Percentiles rank a stretch among this genome's conserved stretches.
These are phyloP conservation scores for Euphydryas editha DNA, from an alignment of 2,888 invertebrate genomes.

Conservation along the genomic window DNA sequence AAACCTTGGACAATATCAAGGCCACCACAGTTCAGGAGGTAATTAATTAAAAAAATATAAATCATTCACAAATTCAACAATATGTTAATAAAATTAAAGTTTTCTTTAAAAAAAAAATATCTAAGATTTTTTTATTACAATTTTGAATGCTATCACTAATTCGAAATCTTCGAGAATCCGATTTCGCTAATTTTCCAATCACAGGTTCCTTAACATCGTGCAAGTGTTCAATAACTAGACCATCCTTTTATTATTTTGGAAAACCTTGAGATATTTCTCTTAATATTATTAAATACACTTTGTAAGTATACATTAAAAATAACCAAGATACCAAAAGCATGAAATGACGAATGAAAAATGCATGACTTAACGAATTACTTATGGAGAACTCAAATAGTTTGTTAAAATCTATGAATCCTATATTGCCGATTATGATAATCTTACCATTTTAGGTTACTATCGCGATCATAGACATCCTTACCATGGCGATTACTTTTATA, in stretches of 20 bases:
- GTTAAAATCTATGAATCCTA: not conserved
- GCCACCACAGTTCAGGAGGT: conserved; percentile 67
- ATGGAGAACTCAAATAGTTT: not conserved
- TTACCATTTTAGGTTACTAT: conserved; percentile 61
- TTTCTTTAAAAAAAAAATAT: too few relatives aligned
- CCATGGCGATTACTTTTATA: conserved; percentile 63
- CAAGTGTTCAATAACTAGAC: conserved; percentile 62
- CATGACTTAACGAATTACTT: too few relatives aligned
- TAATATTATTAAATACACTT: conserved; percentile 7
- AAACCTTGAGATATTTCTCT: conserved; percentile 22
- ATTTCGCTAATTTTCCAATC: conserved; percentile 49
- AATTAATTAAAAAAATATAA: conserved; percentile 37
- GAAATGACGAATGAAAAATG: not conserved
- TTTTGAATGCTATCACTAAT: not conserved
- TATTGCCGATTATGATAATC: not conserved
- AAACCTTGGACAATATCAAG: conserved; percentile 58
- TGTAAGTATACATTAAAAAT: conserved; percentile 15
- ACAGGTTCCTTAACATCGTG: conserved; percentile 65
- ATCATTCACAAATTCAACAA: conserved; percentile 1
- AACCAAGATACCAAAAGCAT: not conserved
- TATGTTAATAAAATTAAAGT: not conserved
- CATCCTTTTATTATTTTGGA: conserved; percentile 53
- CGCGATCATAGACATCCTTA: conserved; percentile 59
- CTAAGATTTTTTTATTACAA: too few relatives aligned
- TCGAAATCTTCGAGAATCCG: conserved; percentile 28